These are phyloP conservation scores for Parapsyche elsis DNA, from an alignment of 1,140 invertebrate genomes.

Conservation along the genomic window DNA sequence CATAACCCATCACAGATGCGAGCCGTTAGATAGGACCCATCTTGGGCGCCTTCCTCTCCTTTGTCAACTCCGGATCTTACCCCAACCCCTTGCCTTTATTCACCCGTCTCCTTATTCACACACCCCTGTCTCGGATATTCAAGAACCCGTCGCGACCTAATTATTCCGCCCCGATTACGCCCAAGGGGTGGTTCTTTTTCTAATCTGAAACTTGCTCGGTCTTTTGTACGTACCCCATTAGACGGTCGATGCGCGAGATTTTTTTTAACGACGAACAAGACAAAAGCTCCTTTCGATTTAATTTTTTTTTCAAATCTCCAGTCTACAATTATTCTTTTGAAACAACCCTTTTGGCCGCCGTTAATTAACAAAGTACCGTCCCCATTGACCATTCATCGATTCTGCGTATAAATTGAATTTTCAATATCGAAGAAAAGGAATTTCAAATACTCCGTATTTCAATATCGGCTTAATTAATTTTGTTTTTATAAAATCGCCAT, in stretches of 20 bases:
- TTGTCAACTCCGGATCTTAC: background rate
- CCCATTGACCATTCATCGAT: too few relatives aligned
- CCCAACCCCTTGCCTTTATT: background rate
- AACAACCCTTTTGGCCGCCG: too few relatives aligned
- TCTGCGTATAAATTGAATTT: too few relatives aligned
- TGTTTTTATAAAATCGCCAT: too few relatives aligned
- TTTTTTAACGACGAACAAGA: background rate
- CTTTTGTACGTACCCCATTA: background rate
- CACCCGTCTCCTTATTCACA: background rate
- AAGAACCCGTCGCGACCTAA: conserved; percentile 8
- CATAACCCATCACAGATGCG: conserved; percentile 28
- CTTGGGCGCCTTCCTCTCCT: background rate
- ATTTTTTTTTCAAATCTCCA: background rate
- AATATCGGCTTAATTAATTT: too few relatives aligned
- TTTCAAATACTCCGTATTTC: too few relatives aligned
- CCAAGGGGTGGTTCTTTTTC: background rate
- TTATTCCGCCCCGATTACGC: conserved; percentile 16
- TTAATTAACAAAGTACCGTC: too few relatives aligned
- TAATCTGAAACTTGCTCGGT: background rate
- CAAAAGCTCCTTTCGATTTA: background rate
- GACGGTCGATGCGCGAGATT: background rate
- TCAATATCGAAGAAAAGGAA: too few relatives aligned
- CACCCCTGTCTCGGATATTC: background rate
- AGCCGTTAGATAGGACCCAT: conserved; percentile 8
- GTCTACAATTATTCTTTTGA: too few relatives aligned